Conservation (phyloP, 2,888 invertebrate genomes). For the Dusona sp. region DNA sequence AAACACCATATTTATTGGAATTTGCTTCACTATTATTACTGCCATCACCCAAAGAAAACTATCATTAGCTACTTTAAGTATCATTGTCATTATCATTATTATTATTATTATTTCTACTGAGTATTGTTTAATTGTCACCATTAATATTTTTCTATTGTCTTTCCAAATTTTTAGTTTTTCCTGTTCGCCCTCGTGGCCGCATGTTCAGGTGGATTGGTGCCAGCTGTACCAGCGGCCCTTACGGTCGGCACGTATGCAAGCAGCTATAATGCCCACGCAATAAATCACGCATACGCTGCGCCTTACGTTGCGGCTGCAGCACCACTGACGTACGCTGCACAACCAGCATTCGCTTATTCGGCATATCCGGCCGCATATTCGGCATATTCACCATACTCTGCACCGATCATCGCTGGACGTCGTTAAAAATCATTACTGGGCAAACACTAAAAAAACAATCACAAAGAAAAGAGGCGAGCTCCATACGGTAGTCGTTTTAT, state of each 20-base stretch:
- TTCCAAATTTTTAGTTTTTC: conserved; percentile 74
- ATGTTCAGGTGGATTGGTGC: conserved; percentile 78
- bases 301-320: conserved; percentile 84
- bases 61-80: background rate
- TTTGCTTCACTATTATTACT: background rate
- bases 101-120: background rate
- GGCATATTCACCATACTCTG: conserved; percentile 71
- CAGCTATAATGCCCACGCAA: conserved; percentile 90
- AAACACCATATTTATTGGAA: background rate
- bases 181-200: conserved; percentile 78
- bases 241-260: conserved; percentile 90
- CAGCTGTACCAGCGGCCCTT: conserved; percentile 85
- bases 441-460: conserved; percentile 1
- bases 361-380: conserved; percentile 71
- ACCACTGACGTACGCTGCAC: conserved; percentile 73
- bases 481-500: conserved; percentile 55
- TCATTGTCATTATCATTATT: background rate
- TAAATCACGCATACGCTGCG: conserved; percentile 91
- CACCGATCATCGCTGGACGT: conserved; percentile 76
- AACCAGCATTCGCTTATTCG: conserved; percentile 70
- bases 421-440: conserved; percentile 69
- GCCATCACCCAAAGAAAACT: background rate
- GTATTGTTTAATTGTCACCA: background rate
- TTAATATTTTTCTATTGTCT: background rate
- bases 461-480: conserved; percentile 33